phyloP scores from a whole-genome alignment of 1,140 invertebrate species.

The Paramacrobiotus metropolitanus region DNA sequence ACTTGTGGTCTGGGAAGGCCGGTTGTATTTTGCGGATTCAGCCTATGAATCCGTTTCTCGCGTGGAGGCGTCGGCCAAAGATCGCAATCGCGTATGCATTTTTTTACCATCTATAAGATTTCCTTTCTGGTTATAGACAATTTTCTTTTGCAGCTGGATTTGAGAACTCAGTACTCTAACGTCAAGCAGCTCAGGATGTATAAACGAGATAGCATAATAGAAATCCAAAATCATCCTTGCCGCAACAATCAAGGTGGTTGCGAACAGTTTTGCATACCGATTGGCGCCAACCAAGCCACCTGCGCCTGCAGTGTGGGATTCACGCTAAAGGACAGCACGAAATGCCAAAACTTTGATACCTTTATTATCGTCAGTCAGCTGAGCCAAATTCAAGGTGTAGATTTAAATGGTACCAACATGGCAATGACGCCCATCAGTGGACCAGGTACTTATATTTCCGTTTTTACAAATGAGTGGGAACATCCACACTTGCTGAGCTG shows the following conservation, averaged over 20 bases:
- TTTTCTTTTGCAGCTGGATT: slow-evolving; percentile 41
- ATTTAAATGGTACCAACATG: slow-evolving; percentile 53
- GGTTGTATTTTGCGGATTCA: slow-evolving; percentile 68
- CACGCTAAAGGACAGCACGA: slow-evolving; percentile 38
- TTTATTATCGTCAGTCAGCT: slow-evolving; percentile 75
- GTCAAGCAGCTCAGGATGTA: slow-evolving; percentile 9
- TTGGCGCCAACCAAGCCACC: slow-evolving; percentile 35
- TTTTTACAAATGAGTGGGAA: no score
- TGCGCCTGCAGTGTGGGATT: slow-evolving; percentile 74
- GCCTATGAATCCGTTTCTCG: slow-evolving; percentile 64
- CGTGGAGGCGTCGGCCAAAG: slow-evolving; percentile 55
- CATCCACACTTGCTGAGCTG: no score
- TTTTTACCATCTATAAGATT: slow-evolving; percentile 15
- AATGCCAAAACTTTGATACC: slow-evolving; percentile 55
- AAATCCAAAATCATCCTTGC: slow-evolving; percentile 50
- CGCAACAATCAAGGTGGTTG: slow-evolving; percentile 63
- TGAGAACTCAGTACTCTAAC: slow-evolving; percentile 16
- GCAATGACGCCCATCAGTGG: slow-evolving; percentile 84
- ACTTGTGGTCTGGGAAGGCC: slow-evolving; percentile 52
- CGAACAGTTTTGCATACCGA: slow-evolving; percentile 72
- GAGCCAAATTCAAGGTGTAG: slow-evolving; percentile 62
- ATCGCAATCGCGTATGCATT: slow-evolving; percentile 40
- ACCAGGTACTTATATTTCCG: no score
- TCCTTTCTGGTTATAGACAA: slow-evolving; percentile 29
- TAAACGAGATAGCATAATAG: background rate